Evolutionary conservation across 1,140 invertebrate species (phyloP), one percentile per base, ranked within the genome.

Genomic region (Lasioglossum albipes): DNA sequence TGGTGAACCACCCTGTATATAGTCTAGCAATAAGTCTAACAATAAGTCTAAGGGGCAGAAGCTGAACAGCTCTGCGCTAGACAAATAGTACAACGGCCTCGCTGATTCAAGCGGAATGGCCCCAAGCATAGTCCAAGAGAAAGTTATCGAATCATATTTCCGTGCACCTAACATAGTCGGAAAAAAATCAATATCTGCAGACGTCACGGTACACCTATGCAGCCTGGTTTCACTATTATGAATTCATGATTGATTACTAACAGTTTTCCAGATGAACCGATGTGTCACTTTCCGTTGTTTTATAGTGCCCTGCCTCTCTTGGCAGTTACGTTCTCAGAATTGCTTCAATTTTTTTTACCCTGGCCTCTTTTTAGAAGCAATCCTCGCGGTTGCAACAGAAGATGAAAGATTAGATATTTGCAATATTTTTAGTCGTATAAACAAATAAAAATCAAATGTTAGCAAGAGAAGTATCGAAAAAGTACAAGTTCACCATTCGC

Each of bases 161-260:
- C 42, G 42, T 16, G 52, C 13, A n/a, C 12, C 22, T 68, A 36
- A 5, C 18, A 22, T 20, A 20, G n/a, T n/a, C 49, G 62, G 78
- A 84, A 85, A 84, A 85, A 82, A 75, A 61, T 78, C 79, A 82
- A 85, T 82, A 78, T 83, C 79, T 74, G 31, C 45, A 16, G 36
- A 83, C 61, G 45, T 67, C 31, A 77, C 41, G 12, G 36, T 52
- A 31, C 18, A 18, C 12, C 13, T 36, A 54, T 61, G 45, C 69
- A 65, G 79, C 41, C 69, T 54, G 79, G 57, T 72, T 85, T 85
- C 6, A 62, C 59, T n/a, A 16, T 54, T 78, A 69, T 61, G 13
- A 79, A 83, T 83, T 79, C 69, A 7, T 80, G 52, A 80, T 86
- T 77, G 85, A 86, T 80, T 36, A 31, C 52, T 36, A 31, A 41